These are phyloP conservation scores for Eubucco bourcierii DNA, from an alignment of 2,113 vertebrate genomes.

Conservation along the genomic window DNA sequence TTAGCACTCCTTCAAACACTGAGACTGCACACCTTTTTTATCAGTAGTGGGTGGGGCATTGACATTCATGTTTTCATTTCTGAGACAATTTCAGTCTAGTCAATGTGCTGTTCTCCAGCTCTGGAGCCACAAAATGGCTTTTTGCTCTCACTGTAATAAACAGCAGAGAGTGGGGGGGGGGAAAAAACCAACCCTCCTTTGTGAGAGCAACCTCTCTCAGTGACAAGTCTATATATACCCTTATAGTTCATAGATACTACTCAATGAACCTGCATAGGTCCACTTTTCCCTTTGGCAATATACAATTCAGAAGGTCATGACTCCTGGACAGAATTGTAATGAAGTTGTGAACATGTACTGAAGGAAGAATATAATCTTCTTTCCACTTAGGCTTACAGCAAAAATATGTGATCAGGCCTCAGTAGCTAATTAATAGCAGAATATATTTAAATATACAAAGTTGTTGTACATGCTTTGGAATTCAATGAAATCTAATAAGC, in stretches of 20 bases:
- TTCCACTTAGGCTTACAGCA: not conserved
- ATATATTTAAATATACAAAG: conserved; percentile 24
- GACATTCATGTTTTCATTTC: not conserved
- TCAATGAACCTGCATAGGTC: not conserved
- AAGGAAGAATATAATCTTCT: not conserved
- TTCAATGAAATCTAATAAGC: conserved; percentile 19
- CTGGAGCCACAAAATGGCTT: not conserved
- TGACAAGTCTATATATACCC: not conserved
- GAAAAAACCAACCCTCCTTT: not conserved
- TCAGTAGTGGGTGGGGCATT: not conserved
- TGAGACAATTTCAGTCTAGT: not conserved
- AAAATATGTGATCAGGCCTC: not conserved
- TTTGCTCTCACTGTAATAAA: not conserved
- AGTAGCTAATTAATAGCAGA: conserved; percentile 38
- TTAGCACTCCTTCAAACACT: not conserved
- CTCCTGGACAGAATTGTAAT: not conserved
- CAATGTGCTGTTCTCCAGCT: not conserved
- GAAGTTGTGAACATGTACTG: not conserved
- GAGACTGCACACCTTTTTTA: not conserved
- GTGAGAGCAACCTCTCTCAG: not conserved
- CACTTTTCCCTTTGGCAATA: not conserved
- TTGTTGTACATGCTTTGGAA: conserved; percentile 30
- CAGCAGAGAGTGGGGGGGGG: not conserved
- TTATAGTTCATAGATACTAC: not conserved
- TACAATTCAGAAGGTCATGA: not conserved